These are phyloP conservation scores for Callorhinus ursinus DNA, from an alignment of 2,113 vertebrate genomes.

Conservation along the genomic window DNA sequence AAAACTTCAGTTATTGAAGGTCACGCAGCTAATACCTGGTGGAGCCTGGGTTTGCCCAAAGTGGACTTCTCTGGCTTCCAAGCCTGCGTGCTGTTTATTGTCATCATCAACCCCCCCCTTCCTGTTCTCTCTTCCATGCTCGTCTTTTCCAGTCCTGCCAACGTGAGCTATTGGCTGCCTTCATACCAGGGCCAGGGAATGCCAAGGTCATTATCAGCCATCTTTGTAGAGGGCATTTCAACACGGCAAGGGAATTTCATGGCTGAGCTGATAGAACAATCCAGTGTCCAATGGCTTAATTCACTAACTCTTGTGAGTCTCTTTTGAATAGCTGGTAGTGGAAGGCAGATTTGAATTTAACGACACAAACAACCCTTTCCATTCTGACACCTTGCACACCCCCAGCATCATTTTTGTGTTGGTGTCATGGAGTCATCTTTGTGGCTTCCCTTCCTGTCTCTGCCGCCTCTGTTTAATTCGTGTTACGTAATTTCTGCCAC, in stretches of 20 bases:
- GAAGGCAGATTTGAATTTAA: neutral
- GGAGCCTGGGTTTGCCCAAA: neutral
- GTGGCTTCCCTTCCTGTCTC: neutral
- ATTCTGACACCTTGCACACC: neutral
- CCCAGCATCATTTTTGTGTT: neutral
- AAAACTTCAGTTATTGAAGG: neutral
- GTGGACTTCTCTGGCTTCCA: neutral
- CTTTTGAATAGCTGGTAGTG: neutral
- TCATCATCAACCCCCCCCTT: neutral
- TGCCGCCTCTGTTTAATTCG: neutral
- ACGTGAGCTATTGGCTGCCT: neutral
- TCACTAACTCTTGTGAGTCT: neutral
- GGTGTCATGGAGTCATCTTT: neutral
- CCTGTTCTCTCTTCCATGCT: neutral
- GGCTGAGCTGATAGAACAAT: neutral
- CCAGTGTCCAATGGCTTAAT: neutral
- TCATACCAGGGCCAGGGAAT: neutral
- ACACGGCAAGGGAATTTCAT: neutral
- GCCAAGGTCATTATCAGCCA: neutral
- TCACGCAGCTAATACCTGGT: accelerated
- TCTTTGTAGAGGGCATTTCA: neutral
- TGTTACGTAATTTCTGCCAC: conserved; percentile 5
- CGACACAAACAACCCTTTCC: neutral
- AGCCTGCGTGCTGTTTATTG: neutral
- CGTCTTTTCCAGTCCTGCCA: neutral